These are phyloP conservation scores for Epizoanthus illoricatus DNA, from an alignment of 92 coral and sea anemone species.

Conservation along the genomic window DNA sequence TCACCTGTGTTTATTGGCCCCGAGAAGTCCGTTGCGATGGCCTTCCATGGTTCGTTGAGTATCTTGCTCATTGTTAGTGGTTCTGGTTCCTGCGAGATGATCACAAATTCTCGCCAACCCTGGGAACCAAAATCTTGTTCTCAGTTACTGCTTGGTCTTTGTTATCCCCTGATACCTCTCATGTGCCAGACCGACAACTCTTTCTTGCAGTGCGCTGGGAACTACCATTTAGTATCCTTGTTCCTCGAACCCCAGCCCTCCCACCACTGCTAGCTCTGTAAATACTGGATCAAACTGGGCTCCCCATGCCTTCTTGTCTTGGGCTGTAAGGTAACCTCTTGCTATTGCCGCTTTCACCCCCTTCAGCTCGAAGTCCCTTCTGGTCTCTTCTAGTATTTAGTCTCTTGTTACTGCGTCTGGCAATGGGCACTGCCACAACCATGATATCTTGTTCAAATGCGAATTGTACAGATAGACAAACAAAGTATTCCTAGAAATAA, in stretches of 20 bases:
- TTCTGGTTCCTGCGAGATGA: slow-evolving; percentile 28
- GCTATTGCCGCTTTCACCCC: slow-evolving; percentile 44
- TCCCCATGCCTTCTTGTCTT: slow-evolving; percentile 24
- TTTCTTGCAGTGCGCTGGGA: slow-evolving; percentile 33
- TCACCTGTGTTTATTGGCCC: slow-evolving; percentile 43
- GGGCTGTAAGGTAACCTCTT: slow-evolving; percentile 36
- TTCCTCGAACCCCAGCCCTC: slow-evolving; percentile 41
- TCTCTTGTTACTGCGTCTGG: slow-evolving; percentile 49
- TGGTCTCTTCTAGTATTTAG: slow-evolving; percentile 42
- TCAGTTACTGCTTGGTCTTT: slow-evolving; percentile 46
- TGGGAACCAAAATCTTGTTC: slow-evolving; percentile 48
- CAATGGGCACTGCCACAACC: background rate
- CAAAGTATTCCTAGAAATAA: no score
- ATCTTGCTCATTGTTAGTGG: slow-evolving; percentile 37
- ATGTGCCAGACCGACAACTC: slow-evolving; percentile 49
- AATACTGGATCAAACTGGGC: slow-evolving; percentile 46
- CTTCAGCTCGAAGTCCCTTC: slow-evolving; percentile 33
- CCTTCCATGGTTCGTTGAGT: slow-evolving; percentile 30
- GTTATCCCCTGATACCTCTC: background rate
- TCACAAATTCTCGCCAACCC: slow-evolving; percentile 47
- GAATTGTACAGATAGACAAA: no score
- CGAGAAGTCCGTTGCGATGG: slow-evolving; percentile 29
- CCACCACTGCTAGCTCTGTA: slow-evolving; percentile 48
- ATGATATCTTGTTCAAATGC: no score
- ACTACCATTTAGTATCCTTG: background rate